Evolutionary conservation across 92 coral and sea anemone genomes (phyloP).

Genomic region (Porites cylindrica): DNA sequence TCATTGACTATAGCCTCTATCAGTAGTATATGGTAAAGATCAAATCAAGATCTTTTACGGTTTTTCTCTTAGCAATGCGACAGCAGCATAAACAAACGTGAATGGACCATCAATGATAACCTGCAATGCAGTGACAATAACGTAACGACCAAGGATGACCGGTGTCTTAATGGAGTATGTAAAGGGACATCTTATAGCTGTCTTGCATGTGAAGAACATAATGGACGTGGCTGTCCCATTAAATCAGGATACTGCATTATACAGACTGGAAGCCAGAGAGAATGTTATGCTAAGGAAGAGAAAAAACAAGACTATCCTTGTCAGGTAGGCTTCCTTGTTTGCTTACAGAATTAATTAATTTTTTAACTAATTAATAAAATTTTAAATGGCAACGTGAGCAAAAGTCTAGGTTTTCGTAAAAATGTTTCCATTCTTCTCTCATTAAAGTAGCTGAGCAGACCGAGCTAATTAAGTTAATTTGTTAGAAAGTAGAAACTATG

Average conservation of each 20-base stretch:
- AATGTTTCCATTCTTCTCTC: too few relatives aligned
- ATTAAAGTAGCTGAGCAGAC: too few relatives aligned
- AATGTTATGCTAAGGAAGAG: conserved; percentile 77
- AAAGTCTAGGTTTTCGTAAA: too few relatives aligned
- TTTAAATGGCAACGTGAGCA: too few relatives aligned
- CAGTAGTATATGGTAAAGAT: too few relatives aligned
- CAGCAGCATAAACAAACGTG: conserved; percentile 80
- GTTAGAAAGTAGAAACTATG: too few relatives aligned
- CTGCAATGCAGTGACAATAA: conserved; percentile 80
- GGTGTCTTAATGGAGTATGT: conserved; percentile 81
- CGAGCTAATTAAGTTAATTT: too few relatives aligned
- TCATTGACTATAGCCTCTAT: too few relatives aligned
- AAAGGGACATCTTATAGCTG: conserved; percentile 82
- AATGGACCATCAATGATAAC: conserved; percentile 89
- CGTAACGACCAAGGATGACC: conserved; percentile 83
- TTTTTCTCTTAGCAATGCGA: conserved; percentile 76
- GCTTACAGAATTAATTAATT: too few relatives aligned
- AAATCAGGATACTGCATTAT: conserved; percentile 80
- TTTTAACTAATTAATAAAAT: too few relatives aligned
- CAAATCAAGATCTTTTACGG: background rate
- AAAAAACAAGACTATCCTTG: conserved; percentile 90
- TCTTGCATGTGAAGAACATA: conserved; percentile 79
- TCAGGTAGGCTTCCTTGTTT: conserved; percentile 61
- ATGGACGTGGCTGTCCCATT: conserved; percentile 82
- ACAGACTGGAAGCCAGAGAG: conserved; percentile 62